These are phyloP conservation scores for Drosophila borealis DNA, from an alignment of 2,888 invertebrate genomes.

Conservation along the genomic window DNA sequence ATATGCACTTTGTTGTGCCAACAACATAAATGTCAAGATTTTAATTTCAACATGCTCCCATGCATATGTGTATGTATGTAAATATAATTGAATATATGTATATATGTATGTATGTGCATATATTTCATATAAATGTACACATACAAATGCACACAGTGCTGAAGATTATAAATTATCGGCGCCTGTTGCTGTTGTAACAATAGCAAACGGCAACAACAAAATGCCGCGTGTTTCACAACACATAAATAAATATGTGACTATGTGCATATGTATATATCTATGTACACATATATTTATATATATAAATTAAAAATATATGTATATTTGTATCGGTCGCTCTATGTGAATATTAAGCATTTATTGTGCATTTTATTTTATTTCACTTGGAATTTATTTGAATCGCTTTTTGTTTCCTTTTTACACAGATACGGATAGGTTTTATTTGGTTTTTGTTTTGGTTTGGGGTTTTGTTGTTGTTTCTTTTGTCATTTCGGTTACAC, in stretches of 20 bases:
- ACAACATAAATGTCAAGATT: constrained; percentile 22
- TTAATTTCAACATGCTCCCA: constrained; percentile 29
- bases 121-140: constrained; percentile 8
- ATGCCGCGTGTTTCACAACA: constrained; percentile 64
- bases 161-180: constrained; percentile 76
- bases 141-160: constrained; percentile 29
- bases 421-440: constrained; percentile 53
- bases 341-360: constrained; percentile 39
- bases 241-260: constrained; percentile 9
- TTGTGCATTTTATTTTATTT: constrained; percentile 50
- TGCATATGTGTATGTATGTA: neutral
- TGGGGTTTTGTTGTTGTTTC: constrained; percentile 22
- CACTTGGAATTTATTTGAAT: constrained; percentile 39
- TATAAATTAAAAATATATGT: neutral
- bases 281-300: neutral
- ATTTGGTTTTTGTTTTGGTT: constrained; percentile 41
- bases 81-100: neutral
- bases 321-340: constrained; percentile 12
- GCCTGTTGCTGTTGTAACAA: constrained; percentile 63
- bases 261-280: neutral
- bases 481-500: constrained; percentile 49
- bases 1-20: constrained; percentile 27
- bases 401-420: constrained; percentile 64
- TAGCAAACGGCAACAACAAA: constrained; percentile 40
- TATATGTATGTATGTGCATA: neutral